Conservation (phyloP, 1,140 invertebrate genomes). For the Cheumatopsyche charites region DNA sequence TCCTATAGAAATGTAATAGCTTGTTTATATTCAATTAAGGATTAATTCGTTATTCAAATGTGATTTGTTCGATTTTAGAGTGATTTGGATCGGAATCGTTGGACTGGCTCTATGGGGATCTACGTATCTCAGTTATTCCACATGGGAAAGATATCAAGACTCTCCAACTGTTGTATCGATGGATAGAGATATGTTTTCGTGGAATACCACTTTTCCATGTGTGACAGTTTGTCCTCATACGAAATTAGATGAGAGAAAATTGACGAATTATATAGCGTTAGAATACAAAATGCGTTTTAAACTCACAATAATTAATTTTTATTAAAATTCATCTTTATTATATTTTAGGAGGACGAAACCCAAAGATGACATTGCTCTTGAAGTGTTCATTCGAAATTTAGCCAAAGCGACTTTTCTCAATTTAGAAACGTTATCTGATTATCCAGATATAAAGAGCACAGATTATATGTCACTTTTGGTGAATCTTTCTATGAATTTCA, state of each 20-base stretch:
- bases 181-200: constrained; percentile 72
- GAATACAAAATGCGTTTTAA: constrained; percentile 34
- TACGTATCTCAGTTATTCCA: constrained; percentile 62
- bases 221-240: constrained; percentile 62
- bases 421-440: constrained; percentile 62
- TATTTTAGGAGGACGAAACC: constrained; percentile 53
- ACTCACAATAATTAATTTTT: neutral
- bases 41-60: neutral
- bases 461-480: constrained; percentile 64
- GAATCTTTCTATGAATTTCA: constrained; percentile 62
- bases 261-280: constrained; percentile 60
- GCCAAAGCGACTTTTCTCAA: constrained; percentile 64
- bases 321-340: neutral
- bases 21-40: neutral
- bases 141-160: constrained; percentile 69
- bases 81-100: constrained; percentile 53
- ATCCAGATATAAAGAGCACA: constrained; percentile 58
- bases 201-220: constrained; percentile 73
- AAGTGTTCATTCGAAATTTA: constrained; percentile 62
- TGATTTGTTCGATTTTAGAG: constrained; percentile 31
- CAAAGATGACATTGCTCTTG: constrained; percentile 59
- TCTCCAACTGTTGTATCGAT: constrained; percentile 70
- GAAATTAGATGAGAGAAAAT: constrained; percentile 60
- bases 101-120: constrained; percentile 54
- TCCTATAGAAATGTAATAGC: constrained; percentile 54